Base-by-base conservation (phyloP, 2,113 vertebrate species). In the Montifringilla adamsi region DNA sequence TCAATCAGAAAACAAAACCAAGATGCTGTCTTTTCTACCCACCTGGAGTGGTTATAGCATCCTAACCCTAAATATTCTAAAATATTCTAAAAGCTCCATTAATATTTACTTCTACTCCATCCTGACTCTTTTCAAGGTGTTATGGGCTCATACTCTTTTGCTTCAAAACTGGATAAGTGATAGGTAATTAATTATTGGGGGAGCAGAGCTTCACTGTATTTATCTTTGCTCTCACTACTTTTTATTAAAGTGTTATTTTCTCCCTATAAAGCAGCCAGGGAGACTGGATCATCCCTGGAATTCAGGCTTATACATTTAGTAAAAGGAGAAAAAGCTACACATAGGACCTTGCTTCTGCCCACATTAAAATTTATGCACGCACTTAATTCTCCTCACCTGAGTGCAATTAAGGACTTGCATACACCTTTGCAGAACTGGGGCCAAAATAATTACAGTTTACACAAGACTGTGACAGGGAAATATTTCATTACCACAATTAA, bases 361-460 rank as follows among this genome's bases (percentile, higher is more conserved):
- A 55, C 43, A 55, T 50, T 79, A 89, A 82, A 50, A 85, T 94
- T 94, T 91, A 85, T 49, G 43, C 28, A 46, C 39, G 33, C 53
- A 46, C 31, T 68, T 82, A 68, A 91, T 94, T 93, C 74, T 58
- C 26, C n/a, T 91, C 82, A 95, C 70, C 84, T 91, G 87, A 85
- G 87, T 76, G 52, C 55, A 82, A 76, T 79, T 83, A 91, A 90
- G 39, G 77, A 52, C 63, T 80, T 87, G 28, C 31, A 23, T 12
- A 56, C 0, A 0, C n/a, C 2, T 94, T 76, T 82, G 70, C 33
- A 91, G 62, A 87, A 37, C 49, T 56, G 44, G 28, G 87, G 41
- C 84, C 93, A 93, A 91, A 96, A 89, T 91, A 79, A 95, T 89
- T 93, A 76, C 33, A 85, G 91, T 95, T 91, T 89, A 93, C 50